Conservation (phyloP, 2,888 invertebrate genomes). For the Cryptus armator region DNA sequence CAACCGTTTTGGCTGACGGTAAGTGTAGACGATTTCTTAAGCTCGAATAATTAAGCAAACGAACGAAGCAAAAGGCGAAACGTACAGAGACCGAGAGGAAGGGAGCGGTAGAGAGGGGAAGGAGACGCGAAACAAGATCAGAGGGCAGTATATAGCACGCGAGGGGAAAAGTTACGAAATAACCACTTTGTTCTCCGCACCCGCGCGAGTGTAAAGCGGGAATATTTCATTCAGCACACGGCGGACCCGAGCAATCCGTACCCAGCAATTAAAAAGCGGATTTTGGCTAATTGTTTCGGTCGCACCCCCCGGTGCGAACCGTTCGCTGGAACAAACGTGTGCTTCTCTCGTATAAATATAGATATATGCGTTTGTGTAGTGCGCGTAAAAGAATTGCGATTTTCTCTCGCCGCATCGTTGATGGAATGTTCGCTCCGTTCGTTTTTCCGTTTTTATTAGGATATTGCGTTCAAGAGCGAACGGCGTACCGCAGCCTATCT, state of each 20-base stretch:
- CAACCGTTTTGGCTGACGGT: conserved; percentile 14
- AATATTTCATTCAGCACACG: conserved; percentile 32
- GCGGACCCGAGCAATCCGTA: conserved; percentile 14
- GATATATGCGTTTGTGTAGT: not conserved
- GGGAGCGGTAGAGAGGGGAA: conserved; percentile 6
- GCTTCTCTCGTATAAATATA: not conserved
- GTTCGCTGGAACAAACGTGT: conserved; percentile 14
- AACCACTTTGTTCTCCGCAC: conserved; percentile 43
- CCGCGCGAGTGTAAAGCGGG: conserved; percentile 1
- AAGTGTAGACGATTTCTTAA: conserved; percentile 39
- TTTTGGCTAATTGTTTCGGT: conserved; percentile 61
- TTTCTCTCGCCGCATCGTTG: conserved; percentile 2
- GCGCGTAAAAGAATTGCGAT: conserved; percentile 5
- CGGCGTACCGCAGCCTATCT: not conserved
- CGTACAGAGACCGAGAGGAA: not conserved
- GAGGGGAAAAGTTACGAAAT: conserved; percentile 44
- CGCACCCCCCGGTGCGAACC: conserved; percentile 36
- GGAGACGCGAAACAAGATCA: conserved; percentile 48
- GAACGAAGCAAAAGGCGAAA: conserved; percentile 1
- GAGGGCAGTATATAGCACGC: conserved; percentile 11
- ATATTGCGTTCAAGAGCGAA: conserved; percentile 39
- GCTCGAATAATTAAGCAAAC: conserved; percentile 39
- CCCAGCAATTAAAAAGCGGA: conserved; percentile 63
- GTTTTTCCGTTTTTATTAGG: conserved; percentile 54
- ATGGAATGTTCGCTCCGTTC: conserved; percentile 30